Percentiles rank a stretch among this genome's conserved stretches.
Evolutionary conservation across 2,797 vertebrate species (phyloP).

Genomic region (Gallinago solitaria): DNA sequence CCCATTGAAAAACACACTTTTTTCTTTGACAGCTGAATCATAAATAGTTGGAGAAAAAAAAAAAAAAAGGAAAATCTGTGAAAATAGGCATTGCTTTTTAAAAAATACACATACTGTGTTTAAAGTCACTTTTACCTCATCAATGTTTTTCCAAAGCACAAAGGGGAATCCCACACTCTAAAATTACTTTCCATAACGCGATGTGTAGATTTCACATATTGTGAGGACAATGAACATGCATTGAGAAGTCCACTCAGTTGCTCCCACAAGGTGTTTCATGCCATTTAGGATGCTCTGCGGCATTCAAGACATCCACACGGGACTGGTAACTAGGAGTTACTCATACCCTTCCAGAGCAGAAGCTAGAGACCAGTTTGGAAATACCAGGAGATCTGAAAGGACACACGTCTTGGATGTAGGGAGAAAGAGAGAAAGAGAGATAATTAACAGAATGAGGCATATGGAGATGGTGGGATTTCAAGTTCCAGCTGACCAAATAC

Average conservation of each 20-base stretch:
- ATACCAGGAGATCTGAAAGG: background rate
- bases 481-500: background rate
- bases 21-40: background rate
- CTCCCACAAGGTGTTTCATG: background rate
- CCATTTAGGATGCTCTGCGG: background rate
- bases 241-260: background rate
- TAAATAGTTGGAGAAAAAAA: background rate
- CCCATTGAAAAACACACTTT: background rate
- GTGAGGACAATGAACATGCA: accelerated
- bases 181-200: accelerated
- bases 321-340: background rate
- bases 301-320: background rate
- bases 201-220: background rate
- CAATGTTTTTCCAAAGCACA: background rate
- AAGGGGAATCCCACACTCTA: background rate
- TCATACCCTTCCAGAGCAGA: background rate
- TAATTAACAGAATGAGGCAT: background rate
- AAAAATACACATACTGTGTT: background rate
- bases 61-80: background rate
- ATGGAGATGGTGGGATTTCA: background rate
- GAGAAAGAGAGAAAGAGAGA: background rate
- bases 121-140: background rate
- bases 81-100: accelerated
- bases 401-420: background rate
- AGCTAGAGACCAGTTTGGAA: background rate